Percentiles rank a stretch among this genome's conserved stretches.
phyloP scores from a whole-genome alignment of 2,888 invertebrate species.

The Tinea trinotella region DNA sequence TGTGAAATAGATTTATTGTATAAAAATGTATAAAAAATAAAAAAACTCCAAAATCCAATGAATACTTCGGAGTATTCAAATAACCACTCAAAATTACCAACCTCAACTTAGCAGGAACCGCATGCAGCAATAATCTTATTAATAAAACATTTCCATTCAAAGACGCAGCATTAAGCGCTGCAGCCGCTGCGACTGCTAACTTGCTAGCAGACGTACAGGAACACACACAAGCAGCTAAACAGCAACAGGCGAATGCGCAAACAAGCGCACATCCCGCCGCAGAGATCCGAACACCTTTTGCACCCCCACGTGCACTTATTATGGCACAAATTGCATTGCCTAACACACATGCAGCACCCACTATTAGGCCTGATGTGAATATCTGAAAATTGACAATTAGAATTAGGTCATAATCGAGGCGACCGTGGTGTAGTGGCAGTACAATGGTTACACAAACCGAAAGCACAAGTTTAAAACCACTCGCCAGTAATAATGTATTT shows the following conservation, averaged over 20 bases:
- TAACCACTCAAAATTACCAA: too few species aligned
- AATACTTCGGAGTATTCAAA: too few species aligned
- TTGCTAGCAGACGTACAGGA: constrained; percentile 41
- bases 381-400: constrained; percentile 46
- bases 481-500: too few species aligned
- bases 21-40: too few species aligned
- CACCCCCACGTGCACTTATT: constrained; percentile 47
- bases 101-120: constrained; percentile 58
- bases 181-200: constrained; percentile 52
- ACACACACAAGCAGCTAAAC: constrained; percentile 51
- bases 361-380: constrained; percentile 56
- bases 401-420: too few species aligned
- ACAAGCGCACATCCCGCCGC: constrained; percentile 51
- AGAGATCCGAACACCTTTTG: constrained; percentile 45
- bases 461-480: too few species aligned
- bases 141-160: constrained; percentile 58
- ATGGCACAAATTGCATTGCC: constrained; percentile 54
- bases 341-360: constrained; percentile 54
- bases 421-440: too few species aligned
- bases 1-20: too few species aligned
- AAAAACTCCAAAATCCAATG: too few species aligned
- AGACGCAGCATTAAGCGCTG: constrained; percentile 56
- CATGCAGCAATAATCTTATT: constrained; percentile 48
- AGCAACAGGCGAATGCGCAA: constrained; percentile 48
- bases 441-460: too few species aligned